Evolutionary conservation across 1,140 invertebrate species (phyloP), one percentile per base, ranked within the genome.

Genomic region (Cephus cinctus): DNA sequence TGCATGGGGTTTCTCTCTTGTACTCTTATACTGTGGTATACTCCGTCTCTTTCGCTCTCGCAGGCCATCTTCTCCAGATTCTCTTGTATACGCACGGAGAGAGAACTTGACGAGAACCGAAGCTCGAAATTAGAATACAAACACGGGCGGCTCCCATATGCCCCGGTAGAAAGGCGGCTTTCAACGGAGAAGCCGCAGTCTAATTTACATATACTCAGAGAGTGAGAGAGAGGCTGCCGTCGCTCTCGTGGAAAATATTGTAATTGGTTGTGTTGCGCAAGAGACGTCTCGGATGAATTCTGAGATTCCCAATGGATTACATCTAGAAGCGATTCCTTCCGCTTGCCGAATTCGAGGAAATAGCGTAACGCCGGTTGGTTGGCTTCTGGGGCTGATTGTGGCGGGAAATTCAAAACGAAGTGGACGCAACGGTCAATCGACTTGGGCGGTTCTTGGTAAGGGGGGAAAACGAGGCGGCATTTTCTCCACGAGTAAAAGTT

Each of bases 101-200:
- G 59, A 53, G 63, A 57, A 59, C 57, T 43, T 49, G 56, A 58
- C 51, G 59, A 67, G 63, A 64, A 69, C 62, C 59, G 65, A 69
- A 69, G 64, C 63, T 55, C 46, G 60, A 71, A 73, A 72, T 73
- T 73, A 71, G 67, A 72, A 73, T 72, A 69, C 61, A 69, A 68
- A 64, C 58, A 53, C 62, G 48, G 59, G 57, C 52, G 61, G 52
- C 59, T 54, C 59, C 65, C 63, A 63, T 63, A 65, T 65, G 64
- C 59, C 54, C 50, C 53, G 44, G 52, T 51, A 51, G 44, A 54
- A 50, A 38, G 43, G 36, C 47, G 56, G 45, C 57, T 66, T 64
- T 63, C 61, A 56, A 57, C 52, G 51, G 42, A 43, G 50, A 50
- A 54, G 41, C 48, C 59, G 62, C 59, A 62, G 57, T 57, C 64